Conservation (phyloP, 2,797 vertebrate species). For the Lacerta agilis region DNA sequence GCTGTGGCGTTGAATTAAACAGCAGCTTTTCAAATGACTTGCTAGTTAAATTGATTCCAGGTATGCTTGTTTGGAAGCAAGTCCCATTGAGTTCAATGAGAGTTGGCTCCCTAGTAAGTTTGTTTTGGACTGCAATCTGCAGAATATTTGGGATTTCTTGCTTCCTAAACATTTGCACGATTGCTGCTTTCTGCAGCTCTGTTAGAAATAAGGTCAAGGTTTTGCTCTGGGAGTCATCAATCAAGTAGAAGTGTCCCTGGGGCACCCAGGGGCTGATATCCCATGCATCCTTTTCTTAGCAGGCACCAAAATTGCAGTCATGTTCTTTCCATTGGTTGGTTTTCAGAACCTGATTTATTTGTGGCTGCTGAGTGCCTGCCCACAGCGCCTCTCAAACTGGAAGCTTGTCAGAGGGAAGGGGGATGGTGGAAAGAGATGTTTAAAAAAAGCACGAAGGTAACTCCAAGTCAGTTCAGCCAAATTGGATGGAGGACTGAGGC, state of each 20-base stretch:
- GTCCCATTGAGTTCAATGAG: neutral
- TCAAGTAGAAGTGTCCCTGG: constrained; percentile 10
- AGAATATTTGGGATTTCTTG: neutral
- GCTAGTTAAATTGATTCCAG: neutral
- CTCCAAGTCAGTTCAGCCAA: neutral
- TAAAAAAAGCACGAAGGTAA: neutral
- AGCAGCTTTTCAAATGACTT: too few species aligned
- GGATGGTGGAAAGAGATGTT: neutral
- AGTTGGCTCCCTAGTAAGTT: neutral
- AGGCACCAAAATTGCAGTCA: neutral
- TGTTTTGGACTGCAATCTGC: neutral
- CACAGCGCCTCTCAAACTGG: neutral
- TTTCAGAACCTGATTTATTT: constrained; percentile 12
- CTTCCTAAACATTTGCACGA: neutral
- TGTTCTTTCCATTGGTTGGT: neutral
- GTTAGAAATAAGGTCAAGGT: neutral
- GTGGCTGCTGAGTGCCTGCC: neutral
- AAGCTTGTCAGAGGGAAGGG: neutral
- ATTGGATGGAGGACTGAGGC: neutral
- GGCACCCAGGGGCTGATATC: neutral
- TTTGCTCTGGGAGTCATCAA: neutral
- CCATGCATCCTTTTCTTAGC: constrained; percentile 1
- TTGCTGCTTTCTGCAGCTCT: neutral
- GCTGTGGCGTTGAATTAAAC: neutral
- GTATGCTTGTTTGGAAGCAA: neutral